Base-by-base conservation (phyloP, 1,140 invertebrate species). In the Hesperophylax magnus region DNA sequence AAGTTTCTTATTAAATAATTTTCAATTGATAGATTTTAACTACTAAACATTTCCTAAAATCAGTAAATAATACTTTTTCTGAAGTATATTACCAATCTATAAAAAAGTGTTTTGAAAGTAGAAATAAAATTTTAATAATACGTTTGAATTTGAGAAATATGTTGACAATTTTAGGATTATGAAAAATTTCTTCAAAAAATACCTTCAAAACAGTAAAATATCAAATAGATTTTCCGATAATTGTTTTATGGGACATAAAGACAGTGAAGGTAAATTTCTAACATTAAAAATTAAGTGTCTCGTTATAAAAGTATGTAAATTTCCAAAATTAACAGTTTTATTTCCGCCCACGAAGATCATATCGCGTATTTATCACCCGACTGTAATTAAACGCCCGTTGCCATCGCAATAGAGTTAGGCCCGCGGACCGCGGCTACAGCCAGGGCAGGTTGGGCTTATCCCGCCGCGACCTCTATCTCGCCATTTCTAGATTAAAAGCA, bases 341-440 rank as follows among this genome's bases (percentile, higher is more conserved):
- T 58, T 58, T 18, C n/a, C 56, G n/a, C n/a, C n/a, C n/a, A 9
- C n/a, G 34, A n/a, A 53, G 67, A 71, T 71, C 67, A 71, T 71
- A 71, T 71, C 67, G 67, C 18, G 67, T 71, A 47, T 71, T 71
- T 71, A 65, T 47, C 67, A 52, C 67, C 67, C 39, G 67, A 71
- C 7, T n/a, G 39, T 47, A 47, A 71, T 71, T 71, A 71, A 71
- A 71, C 34, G 31, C 22, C 67, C 67, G 61, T 24, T 24, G 67
- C 34, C 39, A 47, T 47, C 39, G 67, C 34, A 24, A 52, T 47
- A 52, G 67, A 71, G 67, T 47, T 69, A 69, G 39, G 11, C 27
- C 65, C 14, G 31, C 34, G 65, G 34, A 47, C 17, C 34, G 11
- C 22, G 27, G n/a, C 22, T 34, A 5, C 31, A 39, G 7, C 4